Evolutionary conservation across 2,113 vertebrate species (phyloP).

Genomic region (Gobiocypris rarus): DNA sequence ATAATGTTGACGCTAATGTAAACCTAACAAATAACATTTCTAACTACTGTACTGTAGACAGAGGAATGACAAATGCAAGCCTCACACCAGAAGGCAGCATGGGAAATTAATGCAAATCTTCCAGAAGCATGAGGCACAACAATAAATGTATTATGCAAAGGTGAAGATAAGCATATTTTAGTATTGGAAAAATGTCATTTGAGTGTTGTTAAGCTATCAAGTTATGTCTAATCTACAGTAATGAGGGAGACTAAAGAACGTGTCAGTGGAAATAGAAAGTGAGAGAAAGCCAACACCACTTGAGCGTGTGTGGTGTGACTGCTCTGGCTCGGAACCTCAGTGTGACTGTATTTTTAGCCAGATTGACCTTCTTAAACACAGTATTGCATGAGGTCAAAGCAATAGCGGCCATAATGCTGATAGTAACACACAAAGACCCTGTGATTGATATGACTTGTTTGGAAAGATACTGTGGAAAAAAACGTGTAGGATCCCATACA

Average conservation of each 20-base stretch:
- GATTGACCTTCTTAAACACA: constrained; percentile 33
- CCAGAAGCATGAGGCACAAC: background rate
- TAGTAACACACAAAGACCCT: constrained; percentile 2
- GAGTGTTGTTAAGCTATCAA: constrained; percentile 31
- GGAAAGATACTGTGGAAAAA: background rate
- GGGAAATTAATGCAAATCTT: background rate
- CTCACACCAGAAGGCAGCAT: background rate
- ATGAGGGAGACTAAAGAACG: constrained; percentile 17
- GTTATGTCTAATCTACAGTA: constrained; percentile 30
- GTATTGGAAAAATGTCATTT: constrained; percentile 1
- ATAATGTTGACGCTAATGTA: background rate
- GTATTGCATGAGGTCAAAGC: constrained; percentile 13
- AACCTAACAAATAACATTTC: background rate
- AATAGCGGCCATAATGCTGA: constrained; percentile 5
- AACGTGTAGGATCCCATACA: background rate
- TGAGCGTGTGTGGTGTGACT: background rate
- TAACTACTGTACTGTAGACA: background rate
- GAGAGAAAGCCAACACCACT: constrained; percentile 39
- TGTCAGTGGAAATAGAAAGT: constrained; percentile 42
- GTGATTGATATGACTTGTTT: constrained; percentile 15
- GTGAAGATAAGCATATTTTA: background rate
- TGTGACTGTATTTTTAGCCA: constrained; percentile 29
- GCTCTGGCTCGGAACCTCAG: background rate
- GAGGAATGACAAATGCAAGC: background rate
- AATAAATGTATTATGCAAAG: background rate